These are phyloP conservation scores for Gallirallus australis DNA, from an alignment of 2,797 vertebrate species.

Conservation along the genomic window DNA sequence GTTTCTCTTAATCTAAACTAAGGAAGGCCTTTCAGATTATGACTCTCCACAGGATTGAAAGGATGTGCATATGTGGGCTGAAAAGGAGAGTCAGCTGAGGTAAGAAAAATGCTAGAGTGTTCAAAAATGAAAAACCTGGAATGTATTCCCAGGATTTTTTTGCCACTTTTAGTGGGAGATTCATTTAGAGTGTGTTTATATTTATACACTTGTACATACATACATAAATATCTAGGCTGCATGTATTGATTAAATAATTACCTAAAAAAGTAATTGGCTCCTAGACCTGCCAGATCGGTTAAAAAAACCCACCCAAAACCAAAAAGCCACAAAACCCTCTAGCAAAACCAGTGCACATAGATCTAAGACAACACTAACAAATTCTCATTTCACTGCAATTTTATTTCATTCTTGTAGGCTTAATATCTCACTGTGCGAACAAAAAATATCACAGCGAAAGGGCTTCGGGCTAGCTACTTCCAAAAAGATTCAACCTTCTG, in stretches of 20 bases:
- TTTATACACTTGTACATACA: background rate
- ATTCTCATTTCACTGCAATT: slow-evolving; percentile 73
- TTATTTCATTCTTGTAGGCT: slow-evolving; percentile 75
- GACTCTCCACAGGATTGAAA: background rate
- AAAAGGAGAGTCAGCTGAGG: background rate
- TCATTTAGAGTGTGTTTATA: background rate
- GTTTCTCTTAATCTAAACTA: slow-evolving; percentile 21
- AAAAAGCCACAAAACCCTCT: background rate
- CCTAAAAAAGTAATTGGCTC: background rate
- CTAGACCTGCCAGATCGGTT: background rate
- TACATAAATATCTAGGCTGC: background rate
- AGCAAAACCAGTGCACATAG: slow-evolving; percentile 25
- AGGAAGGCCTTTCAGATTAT: slow-evolving; percentile 5
- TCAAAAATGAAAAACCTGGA: background rate
- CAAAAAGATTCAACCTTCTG: slow-evolving; percentile 76
- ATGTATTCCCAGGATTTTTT: slow-evolving; percentile 2
- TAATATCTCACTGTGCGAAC: slow-evolving; percentile 76
- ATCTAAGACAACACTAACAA: slow-evolving; percentile 62
- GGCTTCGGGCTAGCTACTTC: slow-evolving; percentile 74
- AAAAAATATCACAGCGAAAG: slow-evolving; percentile 77
- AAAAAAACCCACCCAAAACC: background rate
- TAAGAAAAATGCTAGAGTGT: background rate
- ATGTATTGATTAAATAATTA: slow-evolving; percentile 44
- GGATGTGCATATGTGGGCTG: background rate
- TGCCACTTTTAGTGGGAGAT: background rate